Conservation (phyloP, 2,113 vertebrate species). For the Pelecanus crispus region DNA sequence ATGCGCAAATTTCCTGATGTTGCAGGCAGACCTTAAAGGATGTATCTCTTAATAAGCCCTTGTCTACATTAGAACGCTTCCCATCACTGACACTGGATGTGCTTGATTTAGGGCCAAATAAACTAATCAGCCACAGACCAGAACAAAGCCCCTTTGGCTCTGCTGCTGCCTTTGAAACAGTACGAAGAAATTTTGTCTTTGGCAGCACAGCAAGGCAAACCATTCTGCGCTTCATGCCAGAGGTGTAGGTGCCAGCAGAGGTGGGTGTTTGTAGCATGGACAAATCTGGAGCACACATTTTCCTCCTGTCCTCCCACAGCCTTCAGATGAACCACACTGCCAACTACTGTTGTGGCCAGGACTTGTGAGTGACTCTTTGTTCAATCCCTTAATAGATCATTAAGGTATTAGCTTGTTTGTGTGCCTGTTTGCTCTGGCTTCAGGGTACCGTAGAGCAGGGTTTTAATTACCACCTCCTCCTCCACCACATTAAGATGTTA, state of each 20-base stretch:
- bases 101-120: neutral
- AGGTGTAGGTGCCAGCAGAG: neutral
- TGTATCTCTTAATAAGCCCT: neutral
- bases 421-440: neutral
- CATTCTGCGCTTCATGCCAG: fast-evolving
- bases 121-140: neutral
- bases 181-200: neutral
- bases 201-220: neutral
- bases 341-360: neutral
- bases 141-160: neutral
- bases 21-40: neutral
- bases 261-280: fast-evolving
- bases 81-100: neutral
- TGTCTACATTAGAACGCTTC: neutral
- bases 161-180: neutral
- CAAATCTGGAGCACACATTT: neutral
- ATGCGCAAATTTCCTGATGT: neutral
- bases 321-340: neutral
- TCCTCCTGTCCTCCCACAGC: neutral
- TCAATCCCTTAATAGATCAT: neutral
- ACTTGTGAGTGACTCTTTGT: neutral
- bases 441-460: neutral
- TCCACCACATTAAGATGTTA: neutral
- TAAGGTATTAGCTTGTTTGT: conserved; percentile 1
- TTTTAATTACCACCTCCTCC: neutral